phyloP scores from a whole-genome alignment of 2,113 vertebrate genomes.

The Saguinus midas region DNA sequence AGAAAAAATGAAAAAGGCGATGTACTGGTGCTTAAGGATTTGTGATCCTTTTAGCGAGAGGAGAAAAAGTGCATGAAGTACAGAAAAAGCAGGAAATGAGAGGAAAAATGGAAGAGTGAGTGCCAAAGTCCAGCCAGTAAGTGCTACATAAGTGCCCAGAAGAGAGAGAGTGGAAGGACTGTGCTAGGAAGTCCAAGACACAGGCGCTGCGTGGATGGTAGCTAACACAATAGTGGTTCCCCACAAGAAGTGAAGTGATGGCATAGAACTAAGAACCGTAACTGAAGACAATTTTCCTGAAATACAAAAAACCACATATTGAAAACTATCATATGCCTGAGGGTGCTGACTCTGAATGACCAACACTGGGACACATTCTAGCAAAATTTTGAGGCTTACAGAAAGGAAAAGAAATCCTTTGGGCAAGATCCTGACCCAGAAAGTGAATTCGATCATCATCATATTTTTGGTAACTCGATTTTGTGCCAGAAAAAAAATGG shows the following conservation, averaged over 20 bases:
- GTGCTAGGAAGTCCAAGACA: not conserved
- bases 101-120: not conserved
- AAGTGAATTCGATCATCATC: not conserved
- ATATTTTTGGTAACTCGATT: not conserved
- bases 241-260: not conserved
- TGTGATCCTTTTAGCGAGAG: not conserved
- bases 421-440: not conserved
- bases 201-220: rapidly evolving
- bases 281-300: not conserved
- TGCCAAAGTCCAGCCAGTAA: not conserved
- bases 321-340: not conserved
- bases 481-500: not conserved
- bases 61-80: not conserved
- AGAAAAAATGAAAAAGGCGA: not conserved
- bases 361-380: not conserved
- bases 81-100: not conserved
- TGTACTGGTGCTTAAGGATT: not conserved
- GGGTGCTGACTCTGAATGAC: not conserved
- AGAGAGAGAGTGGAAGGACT: too few species aligned
- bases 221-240: not conserved
- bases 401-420: not conserved
- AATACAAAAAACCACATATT: not conserved
- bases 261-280: not conserved
- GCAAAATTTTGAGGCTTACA: not conserved
- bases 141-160: rapidly evolving